These are phyloP conservation scores for Megaceryle maxima DNA, from an alignment of 2,113 vertebrate genomes.

Conservation along the genomic window DNA sequence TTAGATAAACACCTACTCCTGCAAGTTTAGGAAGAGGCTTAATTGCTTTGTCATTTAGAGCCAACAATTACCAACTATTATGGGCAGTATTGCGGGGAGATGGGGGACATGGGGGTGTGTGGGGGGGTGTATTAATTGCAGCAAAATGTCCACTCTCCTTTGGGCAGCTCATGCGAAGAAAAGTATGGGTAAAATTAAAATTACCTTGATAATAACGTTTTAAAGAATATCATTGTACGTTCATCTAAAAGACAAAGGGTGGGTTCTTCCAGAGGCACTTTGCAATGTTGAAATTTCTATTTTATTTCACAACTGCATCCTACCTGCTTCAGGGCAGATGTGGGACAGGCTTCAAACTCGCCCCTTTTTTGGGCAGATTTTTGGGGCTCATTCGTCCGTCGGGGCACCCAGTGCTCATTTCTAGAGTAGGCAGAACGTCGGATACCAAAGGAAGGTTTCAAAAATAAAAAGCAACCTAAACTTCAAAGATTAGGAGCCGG, in stretches of 20 bases:
- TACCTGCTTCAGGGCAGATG: not conserved
- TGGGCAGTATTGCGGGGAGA: not conserved
- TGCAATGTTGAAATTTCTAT: not conserved
- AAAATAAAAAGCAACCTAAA: not conserved
- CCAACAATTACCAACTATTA: not conserved
- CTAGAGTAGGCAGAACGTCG: rapidly evolving
- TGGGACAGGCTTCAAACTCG: not conserved
- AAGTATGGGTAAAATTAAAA: not conserved
- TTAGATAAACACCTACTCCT: not conserved
- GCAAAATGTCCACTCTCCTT: not conserved
- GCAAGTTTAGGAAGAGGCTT: slow-evolving; percentile 16
- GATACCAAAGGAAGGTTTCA: not conserved
- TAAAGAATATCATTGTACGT: not conserved
- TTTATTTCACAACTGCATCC: not conserved
- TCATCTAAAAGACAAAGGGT: not conserved
- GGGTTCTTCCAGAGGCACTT: not conserved
- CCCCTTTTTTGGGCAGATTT: not conserved
- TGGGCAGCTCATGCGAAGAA: not conserved
- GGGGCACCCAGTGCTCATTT: not conserved
- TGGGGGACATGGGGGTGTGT: not conserved
- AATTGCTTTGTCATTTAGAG: slow-evolving; percentile 22
- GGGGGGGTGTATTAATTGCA: not conserved
- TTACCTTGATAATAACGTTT: not conserved
- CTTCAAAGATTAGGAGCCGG: not conserved
- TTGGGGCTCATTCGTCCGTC: not conserved